Evolutionary conservation across 2,113 vertebrate genomes (phyloP).

Genomic region (Chaetodon trifascialis): DNA sequence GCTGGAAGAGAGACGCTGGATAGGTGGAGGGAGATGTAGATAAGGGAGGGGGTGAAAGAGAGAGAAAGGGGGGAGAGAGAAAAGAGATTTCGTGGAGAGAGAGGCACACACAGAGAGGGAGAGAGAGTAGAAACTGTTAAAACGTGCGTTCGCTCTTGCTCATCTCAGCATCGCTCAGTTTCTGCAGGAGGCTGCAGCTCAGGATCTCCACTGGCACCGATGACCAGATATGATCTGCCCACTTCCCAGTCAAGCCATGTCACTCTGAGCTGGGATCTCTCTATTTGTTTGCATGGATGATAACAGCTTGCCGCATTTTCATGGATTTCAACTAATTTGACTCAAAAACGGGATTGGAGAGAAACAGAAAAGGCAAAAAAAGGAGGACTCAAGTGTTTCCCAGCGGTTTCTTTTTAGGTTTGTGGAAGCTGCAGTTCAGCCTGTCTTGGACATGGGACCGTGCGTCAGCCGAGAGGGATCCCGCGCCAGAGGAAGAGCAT

Average conservation of each 20-base stretch:
- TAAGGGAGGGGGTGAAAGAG: conserved; percentile 21
- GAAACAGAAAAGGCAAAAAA: conserved; percentile 32
- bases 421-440: conserved; percentile 60
- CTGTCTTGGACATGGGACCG: conserved; percentile 83
- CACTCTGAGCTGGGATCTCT: conserved; percentile 66
- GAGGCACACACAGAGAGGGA: conserved; percentile 41
- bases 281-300: conserved; percentile 62
- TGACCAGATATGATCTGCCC: conserved; percentile 63
- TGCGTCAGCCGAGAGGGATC: conserved; percentile 74
- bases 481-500: conserved; percentile 72
- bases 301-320: conserved; percentile 52
- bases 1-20: background rate
- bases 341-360: conserved; percentile 63
- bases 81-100: conserved; percentile 17
- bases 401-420: conserved; percentile 12
- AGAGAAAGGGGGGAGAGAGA: conserved; percentile 21
- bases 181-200: conserved; percentile 69
- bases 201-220: conserved; percentile 66
- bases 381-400: conserved; percentile 57
- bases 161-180: conserved; percentile 65
- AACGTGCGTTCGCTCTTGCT: conserved; percentile 70
- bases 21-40: conserved; percentile 23
- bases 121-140: conserved; percentile 72
- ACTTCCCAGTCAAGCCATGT: conserved; percentile 30
- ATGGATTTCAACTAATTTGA: conserved; percentile 81